A percentile compares a stretch with the other conserved stretches of the same genome.
These are phyloP conservation scores for Junonia oenone DNA, from an alignment of 2,888 invertebrate genomes.

Conservation along the genomic window DNA sequence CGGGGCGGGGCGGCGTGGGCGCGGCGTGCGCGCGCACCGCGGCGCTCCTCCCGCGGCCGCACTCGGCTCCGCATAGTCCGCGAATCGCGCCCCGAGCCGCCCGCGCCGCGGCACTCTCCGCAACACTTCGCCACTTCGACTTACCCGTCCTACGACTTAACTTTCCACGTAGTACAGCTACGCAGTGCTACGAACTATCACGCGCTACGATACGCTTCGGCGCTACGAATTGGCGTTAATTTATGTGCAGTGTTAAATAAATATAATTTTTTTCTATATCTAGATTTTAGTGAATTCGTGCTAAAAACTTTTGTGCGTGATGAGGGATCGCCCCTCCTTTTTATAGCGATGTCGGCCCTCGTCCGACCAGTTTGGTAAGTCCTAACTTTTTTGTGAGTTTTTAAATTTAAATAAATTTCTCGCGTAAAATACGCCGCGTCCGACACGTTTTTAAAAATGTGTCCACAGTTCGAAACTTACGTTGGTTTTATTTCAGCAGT, in stretches of 20 bases:
- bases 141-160: conserved; percentile 62
- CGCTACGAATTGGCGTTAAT: conserved; percentile 40
- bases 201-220: conserved; percentile 33
- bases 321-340: conserved; percentile 59
- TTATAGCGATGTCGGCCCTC: conserved; percentile 79
- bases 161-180: conserved; percentile 54
- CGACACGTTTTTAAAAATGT: background rate
- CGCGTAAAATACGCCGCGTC: background rate
- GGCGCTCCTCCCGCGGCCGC: conserved; percentile 34
- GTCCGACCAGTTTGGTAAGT: conserved; percentile 79
- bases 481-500: conserved; percentile 63
- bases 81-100: conserved; percentile 70
- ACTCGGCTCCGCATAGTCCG: conserved; percentile 61
- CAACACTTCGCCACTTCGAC: conserved; percentile 38
- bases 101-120: conserved; percentile 48
- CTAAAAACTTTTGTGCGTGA: conserved; percentile 64
- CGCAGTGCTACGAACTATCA: conserved; percentile 42
- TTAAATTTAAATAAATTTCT: conserved; percentile 10
- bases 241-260: conserved; percentile 52
- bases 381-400: conserved; percentile 31
- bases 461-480: conserved; percentile 4
- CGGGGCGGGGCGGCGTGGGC: conserved; percentile 73
- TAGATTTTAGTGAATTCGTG: conserved; percentile 50
- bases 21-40: conserved; percentile 67
- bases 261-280: conserved; percentile 26